A percentile compares a stretch with the other conserved stretches of the same genome.
Conservation (phyloP, 2,113 vertebrate species). For the human (Homo sapiens) region GRCh38 chr15:33468001-33468500, state of each 20-base stretch:
- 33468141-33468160: not conserved
- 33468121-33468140: not conserved
- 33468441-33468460: not conserved
- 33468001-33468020: constrained; percentile 36
- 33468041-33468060: not conserved
- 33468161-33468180: not conserved
- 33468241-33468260: not conserved
- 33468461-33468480: not conserved
- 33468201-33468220: not conserved
- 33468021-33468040: not conserved
- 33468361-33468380: not conserved
- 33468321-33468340: not conserved
- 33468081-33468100: not conserved
- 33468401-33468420: not conserved
- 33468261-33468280: not conserved
- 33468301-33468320: not conserved
- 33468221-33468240: not conserved
- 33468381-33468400: not conserved
- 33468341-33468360: not conserved
- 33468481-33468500: not conserved
- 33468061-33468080: not conserved
- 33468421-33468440: not conserved
- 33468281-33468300: not conserved
- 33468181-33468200: not conserved
- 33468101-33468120: not conserved